These are phyloP conservation scores for Pterocles orientalis DNA, from an alignment of 2,113 vertebrate genomes.

Conservation along the genomic window DNA sequence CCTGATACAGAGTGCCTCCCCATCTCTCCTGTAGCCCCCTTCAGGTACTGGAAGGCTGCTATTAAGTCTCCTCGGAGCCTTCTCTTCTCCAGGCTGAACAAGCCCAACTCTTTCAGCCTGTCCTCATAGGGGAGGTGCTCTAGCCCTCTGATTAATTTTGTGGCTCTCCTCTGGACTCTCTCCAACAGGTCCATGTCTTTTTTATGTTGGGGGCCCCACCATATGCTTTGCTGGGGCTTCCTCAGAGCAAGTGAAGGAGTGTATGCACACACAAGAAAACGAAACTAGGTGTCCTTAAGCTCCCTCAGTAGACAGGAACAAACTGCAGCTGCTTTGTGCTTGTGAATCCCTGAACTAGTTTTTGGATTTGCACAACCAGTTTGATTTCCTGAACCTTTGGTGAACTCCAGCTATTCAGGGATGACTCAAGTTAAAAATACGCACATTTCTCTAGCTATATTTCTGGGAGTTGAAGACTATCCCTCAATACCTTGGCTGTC, in stretches of 20 bases:
- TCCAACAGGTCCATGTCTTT: too few relatives aligned
- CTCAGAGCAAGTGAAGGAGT: not conserved
- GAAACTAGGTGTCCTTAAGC: not conserved
- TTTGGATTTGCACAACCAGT: not conserved
- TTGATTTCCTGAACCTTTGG: not conserved
- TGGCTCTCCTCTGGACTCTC: too few relatives aligned
- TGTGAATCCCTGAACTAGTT: not conserved
- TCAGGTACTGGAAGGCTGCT: too few relatives aligned
- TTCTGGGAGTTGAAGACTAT: not conserved
- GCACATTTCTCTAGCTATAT: not conserved
- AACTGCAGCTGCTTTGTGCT: not conserved
- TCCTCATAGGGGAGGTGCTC: too few relatives aligned
- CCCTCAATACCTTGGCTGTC: not conserved
- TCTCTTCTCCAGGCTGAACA: too few relatives aligned
- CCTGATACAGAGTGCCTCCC: too few relatives aligned
- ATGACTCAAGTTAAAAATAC: constrained; percentile 4
- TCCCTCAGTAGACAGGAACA: not conserved
- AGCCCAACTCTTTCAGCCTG: too few relatives aligned
- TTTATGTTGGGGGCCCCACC: too few relatives aligned
- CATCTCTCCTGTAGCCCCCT: too few relatives aligned
- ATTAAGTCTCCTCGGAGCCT: too few relatives aligned
- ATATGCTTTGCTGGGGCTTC: not conserved
- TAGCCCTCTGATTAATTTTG: too few relatives aligned
- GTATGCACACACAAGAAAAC: not conserved
- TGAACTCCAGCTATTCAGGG: not conserved